Evolutionary conservation across 2,888 invertebrate species (phyloP), one percentile per base, ranked within the genome.

Genomic region (Hydrotaea diabolus): DNA sequence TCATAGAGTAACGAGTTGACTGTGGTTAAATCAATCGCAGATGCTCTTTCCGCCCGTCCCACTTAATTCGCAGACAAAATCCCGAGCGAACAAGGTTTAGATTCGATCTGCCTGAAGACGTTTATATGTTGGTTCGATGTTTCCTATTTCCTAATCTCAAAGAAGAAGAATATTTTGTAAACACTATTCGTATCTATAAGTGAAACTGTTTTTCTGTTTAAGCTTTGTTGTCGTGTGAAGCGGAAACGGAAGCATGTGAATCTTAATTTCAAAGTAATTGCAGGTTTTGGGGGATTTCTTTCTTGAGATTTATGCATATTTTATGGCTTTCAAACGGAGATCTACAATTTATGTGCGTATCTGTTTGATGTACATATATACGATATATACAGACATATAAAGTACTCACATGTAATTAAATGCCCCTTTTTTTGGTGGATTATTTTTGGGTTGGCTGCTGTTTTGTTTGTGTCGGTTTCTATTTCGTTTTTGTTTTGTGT

Each of bases 391-490:
- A 4, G 8, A 8, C 13, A 39, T 36, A 36, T 39, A 13, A 46
- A 17, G 53, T 53, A 53, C 53, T 53, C 39, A 17, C 53, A 53
- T 53, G 53, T 53, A 53, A 53, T 53, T 53, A 53, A 53, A 53
- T n/a, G 53, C 53, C 17, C 17, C 39, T 43, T 43, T 36, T 64
- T 43, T 66, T 43, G 17, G 66, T 66, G 26, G 15, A 5, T 36
- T 31, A 62, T 55, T 21, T 53, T 55, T 21, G 11, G 19, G 55
- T 19, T 55, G 55, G 17, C 8, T 26, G 17, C 11, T 62, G 31
- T 7, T n/a, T n/a, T n/a, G n/a, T n/a, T n/a, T n/a, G n/a, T 31
- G 31, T 7, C 7, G 31, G 2, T 31, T 31, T 31, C 31, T 17
- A n/a, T 17, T 9, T 39, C 26, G 17, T 36, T n/a, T 8, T n/a